Evolutionary conservation across 2,113 vertebrate genomes (phyloP).

Genomic region (Oryzias javanicus): DNA sequence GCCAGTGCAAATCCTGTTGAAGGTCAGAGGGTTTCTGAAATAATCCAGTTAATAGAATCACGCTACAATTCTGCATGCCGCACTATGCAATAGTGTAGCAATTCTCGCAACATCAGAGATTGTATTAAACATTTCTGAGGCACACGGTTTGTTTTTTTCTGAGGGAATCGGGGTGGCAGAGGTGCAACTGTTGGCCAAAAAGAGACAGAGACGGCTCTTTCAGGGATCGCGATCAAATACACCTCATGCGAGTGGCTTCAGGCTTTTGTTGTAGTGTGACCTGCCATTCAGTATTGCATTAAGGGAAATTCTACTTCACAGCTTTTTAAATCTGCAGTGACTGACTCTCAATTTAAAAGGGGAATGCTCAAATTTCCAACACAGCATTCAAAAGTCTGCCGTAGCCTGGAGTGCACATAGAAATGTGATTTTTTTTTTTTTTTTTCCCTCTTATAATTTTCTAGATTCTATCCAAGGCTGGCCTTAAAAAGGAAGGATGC

Average conservation of each 20-base stretch:
- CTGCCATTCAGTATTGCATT: slow-evolving; percentile 61
- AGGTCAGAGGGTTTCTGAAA: slow-evolving; percentile 57
- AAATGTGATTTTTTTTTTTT: slow-evolving; percentile 50
- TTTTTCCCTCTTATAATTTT: slow-evolving; percentile 38
- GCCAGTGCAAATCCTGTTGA: slow-evolving; percentile 39
- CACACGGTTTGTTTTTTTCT: slow-evolving; percentile 35
- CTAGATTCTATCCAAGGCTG: slow-evolving; percentile 58
- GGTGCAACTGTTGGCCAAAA: slow-evolving; percentile 32
- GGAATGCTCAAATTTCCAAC: slow-evolving; percentile 54
- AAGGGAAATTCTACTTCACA: slow-evolving; percentile 41
- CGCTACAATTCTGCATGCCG: slow-evolving; percentile 27
- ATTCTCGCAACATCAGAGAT: slow-evolving; percentile 45
- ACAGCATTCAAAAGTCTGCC: slow-evolving; percentile 54
- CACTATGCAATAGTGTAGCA: slow-evolving; percentile 27
- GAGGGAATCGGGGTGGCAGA: slow-evolving; percentile 38
- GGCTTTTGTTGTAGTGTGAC: slow-evolving; percentile 63
- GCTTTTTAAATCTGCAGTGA: slow-evolving; percentile 56
- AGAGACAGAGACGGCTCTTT: slow-evolving; percentile 49
- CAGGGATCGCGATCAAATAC: slow-evolving; percentile 61
- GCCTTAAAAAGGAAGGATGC: slow-evolving; percentile 20
- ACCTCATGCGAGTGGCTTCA: slow-evolving; percentile 45
- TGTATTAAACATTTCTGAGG: slow-evolving; percentile 43
- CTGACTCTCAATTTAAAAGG: slow-evolving; percentile 49
- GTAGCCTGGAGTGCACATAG: slow-evolving; percentile 60
- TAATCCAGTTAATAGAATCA: slow-evolving; percentile 62